Evolutionary conservation across 2,888 invertebrate genomes (phyloP).

Genomic region (Cantharis lateralis): DNA sequence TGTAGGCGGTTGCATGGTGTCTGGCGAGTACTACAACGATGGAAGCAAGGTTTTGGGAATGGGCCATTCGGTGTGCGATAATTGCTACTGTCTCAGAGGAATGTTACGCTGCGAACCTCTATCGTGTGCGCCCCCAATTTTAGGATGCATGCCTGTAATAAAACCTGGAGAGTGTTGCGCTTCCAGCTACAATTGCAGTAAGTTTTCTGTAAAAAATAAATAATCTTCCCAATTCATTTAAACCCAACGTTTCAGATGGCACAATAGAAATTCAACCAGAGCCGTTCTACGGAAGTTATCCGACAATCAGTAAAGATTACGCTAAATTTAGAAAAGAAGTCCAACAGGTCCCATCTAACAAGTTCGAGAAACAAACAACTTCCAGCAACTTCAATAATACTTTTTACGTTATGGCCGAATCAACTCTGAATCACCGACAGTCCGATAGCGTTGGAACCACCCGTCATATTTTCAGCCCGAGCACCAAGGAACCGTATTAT

Average conservation of each 20-base stretch:
- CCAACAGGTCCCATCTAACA: constrained; percentile 33
- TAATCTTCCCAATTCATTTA: neutral
- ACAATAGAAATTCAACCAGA: constrained; percentile 60
- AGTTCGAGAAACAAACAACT: constrained; percentile 16
- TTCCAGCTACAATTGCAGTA: constrained; percentile 80
- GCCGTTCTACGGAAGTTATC: constrained; percentile 59
- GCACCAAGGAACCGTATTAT: constrained; percentile 40
- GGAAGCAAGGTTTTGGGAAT: constrained; percentile 70
- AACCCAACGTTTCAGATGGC: constrained; percentile 52
- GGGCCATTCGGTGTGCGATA: constrained; percentile 69
- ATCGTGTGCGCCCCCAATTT: constrained; percentile 74
- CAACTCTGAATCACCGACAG: constrained; percentile 39
- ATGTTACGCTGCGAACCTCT: constrained; percentile 74
- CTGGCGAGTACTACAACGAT: constrained; percentile 66
- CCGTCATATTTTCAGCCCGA: constrained; percentile 41
- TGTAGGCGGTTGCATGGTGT: constrained; percentile 65
- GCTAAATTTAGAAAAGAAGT: constrained; percentile 59
- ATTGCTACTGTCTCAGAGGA: constrained; percentile 81
- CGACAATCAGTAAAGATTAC: constrained; percentile 60
- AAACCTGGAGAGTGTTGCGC: constrained; percentile 82
- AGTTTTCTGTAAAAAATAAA: constrained; percentile 46
- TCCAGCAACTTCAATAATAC: constrained; percentile 28
- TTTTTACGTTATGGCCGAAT: constrained; percentile 47
- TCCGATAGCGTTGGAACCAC: constrained; percentile 46
- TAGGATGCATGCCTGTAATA: constrained; percentile 77